Percentiles rank a stretch among this genome's conserved stretches.
Conservation (phyloP, 2,888 invertebrate genomes). For the Chymomyza caudatula region DNA sequence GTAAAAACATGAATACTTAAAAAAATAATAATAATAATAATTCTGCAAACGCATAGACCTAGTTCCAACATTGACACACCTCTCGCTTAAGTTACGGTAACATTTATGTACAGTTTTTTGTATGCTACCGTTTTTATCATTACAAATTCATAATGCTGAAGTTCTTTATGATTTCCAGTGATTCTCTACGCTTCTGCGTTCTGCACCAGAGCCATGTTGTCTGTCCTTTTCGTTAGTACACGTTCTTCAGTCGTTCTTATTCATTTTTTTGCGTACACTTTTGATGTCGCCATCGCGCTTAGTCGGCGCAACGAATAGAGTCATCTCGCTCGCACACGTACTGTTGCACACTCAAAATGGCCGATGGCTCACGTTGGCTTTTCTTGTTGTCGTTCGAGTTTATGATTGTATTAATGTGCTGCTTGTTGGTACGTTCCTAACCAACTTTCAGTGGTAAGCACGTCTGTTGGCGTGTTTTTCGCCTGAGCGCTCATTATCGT, state of each 20-base stretch:
- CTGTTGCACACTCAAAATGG: constrained; percentile 42
- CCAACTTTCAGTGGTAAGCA: constrained; percentile 13
- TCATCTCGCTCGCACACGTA: constrained; percentile 17
- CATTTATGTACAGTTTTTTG: constrained; percentile 19
- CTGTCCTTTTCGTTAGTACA: neutral
- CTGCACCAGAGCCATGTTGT: constrained; percentile 14
- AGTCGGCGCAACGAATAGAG: neutral
- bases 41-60: too few species aligned
- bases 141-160: constrained; percentile 39
- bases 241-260: neutral
- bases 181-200: constrained; percentile 51
- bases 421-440: constrained; percentile 19
- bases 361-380: constrained; percentile 27
- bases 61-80: neutral
- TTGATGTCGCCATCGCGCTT: constrained; percentile 2
- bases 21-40: constrained; percentile 15
- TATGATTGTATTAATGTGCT: neutral
- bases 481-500: constrained; percentile 77
- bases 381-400: constrained; percentile 34
- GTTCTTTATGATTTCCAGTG: constrained; percentile 31
- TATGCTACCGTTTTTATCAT: constrained; percentile 34
- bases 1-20: neutral
- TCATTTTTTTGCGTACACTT: neutral
- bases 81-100: neutral
- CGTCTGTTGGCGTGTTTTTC: constrained; percentile 67